Evolutionary conservation across 2,888 invertebrate genomes (phyloP), one percentile per base, ranked within the genome.

Genomic region (Thysanoteuthis rhombus): DNA sequence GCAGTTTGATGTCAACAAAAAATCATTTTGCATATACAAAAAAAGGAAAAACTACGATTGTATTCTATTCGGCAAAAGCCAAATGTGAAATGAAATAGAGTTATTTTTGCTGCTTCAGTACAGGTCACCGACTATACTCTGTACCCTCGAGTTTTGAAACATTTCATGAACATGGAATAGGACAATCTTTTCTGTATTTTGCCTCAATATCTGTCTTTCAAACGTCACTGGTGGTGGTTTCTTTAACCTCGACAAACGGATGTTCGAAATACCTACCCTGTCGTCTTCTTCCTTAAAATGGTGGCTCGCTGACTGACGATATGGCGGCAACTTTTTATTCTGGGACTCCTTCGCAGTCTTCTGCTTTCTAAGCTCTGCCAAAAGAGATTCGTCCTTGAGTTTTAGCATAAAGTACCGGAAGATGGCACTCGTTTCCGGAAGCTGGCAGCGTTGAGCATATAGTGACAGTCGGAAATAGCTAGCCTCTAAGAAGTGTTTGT

Each of bases 181-280:
- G 45, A 92, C 36, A 45, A 92, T 39, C n/a, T 92, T 92, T 32
- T 92, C 92, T n/a, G 92, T 92, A 22, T 92, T 92, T 45, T 42
- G 92, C 28, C 92, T 32, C 32, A 45, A 32, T 1, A 92, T 38
- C n/a, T 45, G 92, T 45, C 40, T 92, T 32, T 92, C 92, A 92
- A 92, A 92, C 22, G 92, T 36, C 22, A 45, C 45, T 32, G 92
- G n/a, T 32, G 39, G n/a, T 16, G 42, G 92, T 42, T 45, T 92
- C 45, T 92, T 92, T 32, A 92, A 45, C 32, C 92, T 92, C n/a
- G 92, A 92, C n/a, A 92, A n/a, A n/a, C 45, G 92, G 42, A 92
- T 92, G 40, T 92, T 92, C 1, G 92, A 92, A 45, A 92, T 92
- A 40, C 92, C 92, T 8, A 92, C 0, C n/a, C 92, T 40, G 32